Base-by-base conservation (phyloP, 1,140 invertebrate species). In the Dreissena polymorpha region DNA sequence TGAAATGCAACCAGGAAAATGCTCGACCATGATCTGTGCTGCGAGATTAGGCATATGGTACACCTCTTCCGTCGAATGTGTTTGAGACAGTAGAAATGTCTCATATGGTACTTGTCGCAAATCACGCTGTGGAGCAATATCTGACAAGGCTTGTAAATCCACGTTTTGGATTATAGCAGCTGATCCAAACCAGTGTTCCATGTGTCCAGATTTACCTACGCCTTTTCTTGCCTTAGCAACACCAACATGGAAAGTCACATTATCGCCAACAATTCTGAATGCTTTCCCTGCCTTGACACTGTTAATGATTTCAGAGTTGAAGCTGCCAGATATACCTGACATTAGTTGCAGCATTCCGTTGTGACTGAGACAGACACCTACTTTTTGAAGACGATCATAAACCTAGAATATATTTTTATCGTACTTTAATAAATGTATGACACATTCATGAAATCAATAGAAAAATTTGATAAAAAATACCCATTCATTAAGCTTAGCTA, bases 101-200 rank as follows among this genome's bases (percentile, higher is more conserved):
- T 0, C 16, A 6, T 29, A 10, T 10, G 74, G 63, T 2, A 77
- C 12, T 8, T 29, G 60, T 7, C 27, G 74, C 12, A 77, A 23
- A 25, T 78, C 64, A 78, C 65, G 67, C 39, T 78, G 76, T 51
- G 72, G 83, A 57, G 13, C 49, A 23, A n/a, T 21, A 64, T 67
- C 25, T 14, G 51, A 64, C 8, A 80, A 60, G 49, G 12, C n/a
- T 14, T 71, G 50, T 50, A 85, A 76, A 29, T 51, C 18, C 23
- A 77, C 23, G 57, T 85, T 72, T 39, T 85, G 84, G 14, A 85
- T 51, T 8, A 80, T 76, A 10, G 77, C 84, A 16, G 75, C 75
- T 68, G 63, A 79, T 10, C 67, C 69, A 85, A 85, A 85, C 50
- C 75, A 78, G 51, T 85, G 69, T 29, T 85, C 39, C 25, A 79